Evolutionary conservation across 1,140 invertebrate genomes (phyloP).

Genomic region (Sitobion miscanthi): DNA sequence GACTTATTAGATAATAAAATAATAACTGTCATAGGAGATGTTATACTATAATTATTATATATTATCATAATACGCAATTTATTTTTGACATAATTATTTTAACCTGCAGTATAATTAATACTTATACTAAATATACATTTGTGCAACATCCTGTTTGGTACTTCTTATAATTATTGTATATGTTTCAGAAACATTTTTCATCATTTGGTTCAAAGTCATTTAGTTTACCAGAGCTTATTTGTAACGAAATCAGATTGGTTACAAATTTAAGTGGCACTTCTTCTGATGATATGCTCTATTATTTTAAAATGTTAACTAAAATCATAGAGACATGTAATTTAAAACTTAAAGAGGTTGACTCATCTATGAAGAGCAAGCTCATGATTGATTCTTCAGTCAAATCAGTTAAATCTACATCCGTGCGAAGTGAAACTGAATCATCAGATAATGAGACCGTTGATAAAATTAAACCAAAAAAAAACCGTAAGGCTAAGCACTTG

Average conservation of each 20-base stretch:
- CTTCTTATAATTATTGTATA: not conserved
- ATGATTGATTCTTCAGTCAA: not conserved
- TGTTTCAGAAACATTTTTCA: constrained; percentile 32
- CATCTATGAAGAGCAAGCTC: not conserved
- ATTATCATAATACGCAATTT: not conserved
- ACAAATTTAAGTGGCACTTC: not conserved
- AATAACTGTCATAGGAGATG: not conserved
- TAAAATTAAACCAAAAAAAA: not conserved
- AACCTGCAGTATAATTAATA: not conserved
- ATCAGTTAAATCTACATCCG: not conserved
- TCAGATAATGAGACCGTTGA: not conserved
- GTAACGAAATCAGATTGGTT: constrained; percentile 32
- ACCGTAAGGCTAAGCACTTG: not conserved
- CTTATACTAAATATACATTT: not conserved
- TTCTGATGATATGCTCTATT: constrained; percentile 15
- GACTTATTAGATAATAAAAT: not conserved
- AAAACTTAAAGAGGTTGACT: constrained; percentile 15
- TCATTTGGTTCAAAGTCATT: not conserved
- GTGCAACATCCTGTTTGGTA: not conserved
- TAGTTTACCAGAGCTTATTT: constrained; percentile 45
- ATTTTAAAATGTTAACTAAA: not conserved
- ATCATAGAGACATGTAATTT: constrained; percentile 11
- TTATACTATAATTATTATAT: not conserved
- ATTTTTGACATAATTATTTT: not conserved
- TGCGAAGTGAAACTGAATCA: not conserved